Evolutionary conservation across 2,113 vertebrate species (phyloP).

Genomic region (Marmota monax): DNA sequence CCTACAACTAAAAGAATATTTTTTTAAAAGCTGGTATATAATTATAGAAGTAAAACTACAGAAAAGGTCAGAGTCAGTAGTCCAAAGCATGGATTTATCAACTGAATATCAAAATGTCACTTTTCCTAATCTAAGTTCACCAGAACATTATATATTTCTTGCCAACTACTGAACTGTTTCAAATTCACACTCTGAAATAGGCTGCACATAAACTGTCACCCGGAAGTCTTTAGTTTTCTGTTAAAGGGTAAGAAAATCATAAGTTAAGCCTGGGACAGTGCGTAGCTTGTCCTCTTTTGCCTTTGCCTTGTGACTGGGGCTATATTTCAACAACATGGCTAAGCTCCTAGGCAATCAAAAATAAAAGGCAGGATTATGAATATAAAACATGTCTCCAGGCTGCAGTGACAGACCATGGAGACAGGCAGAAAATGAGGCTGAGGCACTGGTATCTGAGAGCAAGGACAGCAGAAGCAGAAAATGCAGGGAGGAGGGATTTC

Average conservation of each 20-base stretch:
- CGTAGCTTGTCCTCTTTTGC: not conserved
- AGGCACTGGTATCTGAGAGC: not conserved
- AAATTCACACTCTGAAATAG: not conserved
- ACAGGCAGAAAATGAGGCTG: not conserved
- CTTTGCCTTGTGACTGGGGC: not conserved
- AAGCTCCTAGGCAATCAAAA: constrained; percentile 41
- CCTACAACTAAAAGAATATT: too few relatives aligned
- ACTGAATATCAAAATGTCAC: not conserved
- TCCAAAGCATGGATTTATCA: not conserved
- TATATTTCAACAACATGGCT: constrained; percentile 45
- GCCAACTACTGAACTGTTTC: not conserved
- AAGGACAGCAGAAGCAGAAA: not conserved
- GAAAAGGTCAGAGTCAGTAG: not conserved
- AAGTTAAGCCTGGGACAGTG: not conserved
- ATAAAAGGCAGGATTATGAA: constrained; percentile 4
- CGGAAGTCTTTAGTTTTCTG: not conserved
- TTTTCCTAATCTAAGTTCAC: constrained; percentile 28
- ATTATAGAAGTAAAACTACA: not conserved
- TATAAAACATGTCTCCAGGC: constrained; percentile 1
- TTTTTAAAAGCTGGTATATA: not conserved
- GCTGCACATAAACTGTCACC: not conserved
- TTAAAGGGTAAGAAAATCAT: constrained; percentile 33
- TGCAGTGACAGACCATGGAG: not conserved
- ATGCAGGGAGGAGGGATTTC: not conserved
- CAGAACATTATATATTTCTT: not conserved